phyloP scores from a whole-genome alignment of 2,888 invertebrate species.

The Platypus cylindrus region DNA sequence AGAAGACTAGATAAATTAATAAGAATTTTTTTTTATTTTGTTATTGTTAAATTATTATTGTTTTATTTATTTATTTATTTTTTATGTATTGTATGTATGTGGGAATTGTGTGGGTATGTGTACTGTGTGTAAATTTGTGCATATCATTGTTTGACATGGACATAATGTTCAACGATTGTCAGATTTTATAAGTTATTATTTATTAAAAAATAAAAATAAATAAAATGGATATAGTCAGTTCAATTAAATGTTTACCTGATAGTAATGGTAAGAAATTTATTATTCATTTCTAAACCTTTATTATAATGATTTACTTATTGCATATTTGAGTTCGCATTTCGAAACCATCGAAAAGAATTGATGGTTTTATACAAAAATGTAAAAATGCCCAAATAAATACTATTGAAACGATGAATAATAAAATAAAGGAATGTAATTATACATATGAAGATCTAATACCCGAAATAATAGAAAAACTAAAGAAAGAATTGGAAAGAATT shows the following conservation, averaged over 20 bases:
- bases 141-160: too few relatives aligned
- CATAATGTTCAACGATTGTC: too few relatives aligned
- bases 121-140: too few relatives aligned
- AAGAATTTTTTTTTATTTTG: too few relatives aligned
- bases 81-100: constrained; percentile 2
- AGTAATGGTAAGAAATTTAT: constrained; percentile 6
- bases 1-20: too few relatives aligned
- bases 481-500: constrained; percentile 11
- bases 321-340: constrained; percentile 7
- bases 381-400: constrained; percentile 17
- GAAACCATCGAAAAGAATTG: constrained; percentile 13
- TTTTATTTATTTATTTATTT: constrained; percentile 2
- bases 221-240: too few relatives aligned
- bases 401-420: constrained; percentile 15
- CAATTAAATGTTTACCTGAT: constrained; percentile 8
- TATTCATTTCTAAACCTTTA: not conserved
- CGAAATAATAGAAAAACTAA: constrained; percentile 15
- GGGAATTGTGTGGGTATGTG: too few relatives aligned
- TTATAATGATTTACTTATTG: not conserved
- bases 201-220: too few relatives aligned
- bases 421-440: constrained; percentile 17
- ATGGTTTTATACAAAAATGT: constrained; percentile 16
- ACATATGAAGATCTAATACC: constrained; percentile 20
- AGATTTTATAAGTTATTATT: too few relatives aligned
- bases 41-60: too few relatives aligned